Evolutionary conservation across 1,140 invertebrate genomes (phyloP).

Genomic region (Kradibia gibbosae): DNA sequence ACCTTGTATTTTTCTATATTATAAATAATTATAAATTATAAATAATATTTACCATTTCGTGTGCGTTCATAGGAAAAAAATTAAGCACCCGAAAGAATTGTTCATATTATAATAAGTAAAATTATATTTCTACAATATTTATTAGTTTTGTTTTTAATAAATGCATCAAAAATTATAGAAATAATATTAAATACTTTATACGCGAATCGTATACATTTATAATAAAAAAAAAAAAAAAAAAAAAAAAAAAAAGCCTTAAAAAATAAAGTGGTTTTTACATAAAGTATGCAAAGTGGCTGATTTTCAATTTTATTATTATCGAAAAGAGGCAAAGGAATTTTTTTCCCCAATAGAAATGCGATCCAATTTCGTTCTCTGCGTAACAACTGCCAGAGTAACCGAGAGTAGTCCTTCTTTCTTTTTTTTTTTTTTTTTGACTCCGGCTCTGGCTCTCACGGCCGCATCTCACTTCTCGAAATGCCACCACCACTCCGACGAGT

Average conservation of each 20-base stretch:
- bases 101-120: not conserved
- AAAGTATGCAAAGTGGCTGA: no score
- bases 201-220: not conserved
- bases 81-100: not conserved
- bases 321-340: no score
- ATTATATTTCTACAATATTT: constrained; percentile 14
- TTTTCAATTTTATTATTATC: no score
- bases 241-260: not conserved
- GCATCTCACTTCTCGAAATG: no score
- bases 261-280: no score
- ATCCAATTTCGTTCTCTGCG: no score
- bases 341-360: no score
- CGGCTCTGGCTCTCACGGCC: no score
- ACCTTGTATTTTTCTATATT: constrained; percentile 6
- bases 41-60: constrained; percentile 26
- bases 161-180: not conserved
- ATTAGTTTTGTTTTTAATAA: not conserved
- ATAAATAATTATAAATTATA: constrained; percentile 32
- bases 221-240: not conserved
- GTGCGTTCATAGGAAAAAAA: not conserved
- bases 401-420: no score
- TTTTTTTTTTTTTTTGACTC: no score
- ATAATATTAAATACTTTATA: not conserved
- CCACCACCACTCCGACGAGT: no score
- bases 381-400: no score